Evolutionary conservation across 2,888 invertebrate species (phyloP), one percentile per base, ranked within the genome.

Genomic region (Hemistola chrysoprasaria): DNA sequence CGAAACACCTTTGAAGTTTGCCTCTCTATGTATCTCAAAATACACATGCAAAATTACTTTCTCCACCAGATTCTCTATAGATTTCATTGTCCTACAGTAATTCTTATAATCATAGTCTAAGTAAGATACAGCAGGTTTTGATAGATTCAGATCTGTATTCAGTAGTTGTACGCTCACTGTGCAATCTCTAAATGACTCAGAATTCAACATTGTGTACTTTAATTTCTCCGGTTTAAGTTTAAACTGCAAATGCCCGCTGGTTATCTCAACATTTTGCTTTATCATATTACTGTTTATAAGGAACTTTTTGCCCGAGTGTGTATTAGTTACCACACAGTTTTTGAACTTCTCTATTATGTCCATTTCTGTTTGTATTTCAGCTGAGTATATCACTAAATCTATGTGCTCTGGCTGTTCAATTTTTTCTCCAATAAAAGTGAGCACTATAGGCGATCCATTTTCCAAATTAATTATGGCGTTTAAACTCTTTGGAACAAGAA

Each of bases 401-500:
- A 91, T 80, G 10, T 90, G 83, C 24, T 82, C 78, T 0, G 84
- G 82, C 46, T 79, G 73, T 1, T 75, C 72, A 1, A 80, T 61
- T n/a, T 57, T 61, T 33, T 72, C 70, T 0, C 79, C 76, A 3
- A 87, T 67, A 30, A 82, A 64, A 23, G 86, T 87, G 11, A 93
- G 68, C 22, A 88, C 74, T 3, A 92, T 77, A 75, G 90, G 92
- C 29, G 82, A 78, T 6, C 93, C 93, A 44, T 88, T 78, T 24
- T 89, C 85, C 42, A 92, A 60, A 50, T 85, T 85, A 28, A 93
- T 78, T 47, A 90, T 88, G 8, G 79, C 63, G 60, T 90, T 90
- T 34, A 93, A 70, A 24, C 87, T 76, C 39, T 89, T 79, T 30
- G 91, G 86, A 42, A 92, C 79, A 39, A 91, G 90, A 11, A 92